A percentile compares a stretch with the other conserved stretches of the same genome.
Evolutionary conservation across 2,113 vertebrate species (phyloP).

Genomic region (Neoarius graeffei): DNA sequence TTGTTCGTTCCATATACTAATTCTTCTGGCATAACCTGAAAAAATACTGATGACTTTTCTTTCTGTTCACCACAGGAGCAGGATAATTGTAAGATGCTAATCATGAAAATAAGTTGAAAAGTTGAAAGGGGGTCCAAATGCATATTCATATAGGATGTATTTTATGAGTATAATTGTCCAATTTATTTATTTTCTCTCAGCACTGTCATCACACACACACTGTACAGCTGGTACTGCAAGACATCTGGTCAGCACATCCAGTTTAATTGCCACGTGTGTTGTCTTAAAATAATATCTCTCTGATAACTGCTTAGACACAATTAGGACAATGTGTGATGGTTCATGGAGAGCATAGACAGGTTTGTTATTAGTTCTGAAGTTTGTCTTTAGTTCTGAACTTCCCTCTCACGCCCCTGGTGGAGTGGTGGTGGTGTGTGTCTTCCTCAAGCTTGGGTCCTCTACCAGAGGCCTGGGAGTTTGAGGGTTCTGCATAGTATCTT

Average conservation of each 20-base stretch:
- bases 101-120: neutral
- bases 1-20: neutral
- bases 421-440: too few relatives aligned
- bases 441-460: too few relatives aligned
- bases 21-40: neutral
- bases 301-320: neutral
- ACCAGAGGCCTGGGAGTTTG: too few relatives aligned
- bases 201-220: neutral
- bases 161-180: neutral
- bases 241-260: neutral
- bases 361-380: neutral
- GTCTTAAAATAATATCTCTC: neutral
- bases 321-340: neutral
- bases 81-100: constrained; percentile 1
- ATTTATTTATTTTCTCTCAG: constrained; percentile 2
- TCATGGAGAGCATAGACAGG: neutral
- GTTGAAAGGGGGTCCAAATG: neutral
- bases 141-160: constrained; percentile 26
- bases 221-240: neutral
- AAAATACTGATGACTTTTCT: neutral
- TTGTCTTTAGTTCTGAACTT: too few relatives aligned
- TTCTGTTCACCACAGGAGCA: neutral
- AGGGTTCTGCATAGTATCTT: too few relatives aligned
- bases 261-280: neutral
- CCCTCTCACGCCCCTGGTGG: too few relatives aligned